Evolutionary conservation across 2,113 vertebrate species (phyloP).

Genomic region (Cynopterus brachyotis): DNA sequence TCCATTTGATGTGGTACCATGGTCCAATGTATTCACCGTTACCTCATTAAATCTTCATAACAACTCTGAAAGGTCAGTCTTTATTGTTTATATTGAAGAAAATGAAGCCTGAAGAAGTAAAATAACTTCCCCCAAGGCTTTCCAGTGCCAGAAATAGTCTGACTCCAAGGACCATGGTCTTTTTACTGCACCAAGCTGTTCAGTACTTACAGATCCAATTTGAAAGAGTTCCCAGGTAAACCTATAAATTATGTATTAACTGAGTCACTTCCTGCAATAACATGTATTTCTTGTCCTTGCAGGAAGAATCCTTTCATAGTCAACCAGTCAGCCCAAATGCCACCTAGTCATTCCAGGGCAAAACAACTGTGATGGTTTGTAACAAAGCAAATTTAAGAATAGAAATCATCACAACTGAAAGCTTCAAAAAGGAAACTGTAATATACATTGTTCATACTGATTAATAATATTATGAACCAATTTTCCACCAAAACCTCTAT

Average conservation of each 20-base stretch:
- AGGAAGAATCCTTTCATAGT: neutral
- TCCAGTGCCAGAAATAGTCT: neutral
- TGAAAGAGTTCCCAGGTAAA: constrained; percentile 12
- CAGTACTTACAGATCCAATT: neutral
- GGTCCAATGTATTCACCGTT: neutral
- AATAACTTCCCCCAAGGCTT: neutral
- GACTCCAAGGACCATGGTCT: neutral
- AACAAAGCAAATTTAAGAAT: constrained; percentile 26
- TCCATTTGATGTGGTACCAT: neutral
- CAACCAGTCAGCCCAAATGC: neutral
- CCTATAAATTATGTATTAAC: neutral
- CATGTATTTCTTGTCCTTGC: neutral
- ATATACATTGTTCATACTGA: constrained; percentile 25
- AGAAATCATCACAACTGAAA: constrained; percentile 16
- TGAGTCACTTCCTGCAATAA: neutral
- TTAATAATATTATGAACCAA: neutral
- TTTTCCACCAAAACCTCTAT: constrained; percentile 29
- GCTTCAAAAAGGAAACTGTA: constrained; percentile 31
- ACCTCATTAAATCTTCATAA: neutral
- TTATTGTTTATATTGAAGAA: neutral
- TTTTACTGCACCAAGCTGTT: neutral
- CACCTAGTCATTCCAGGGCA: neutral
- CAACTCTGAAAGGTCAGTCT: neutral
- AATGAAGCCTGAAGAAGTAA: neutral
- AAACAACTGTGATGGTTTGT: neutral